Base-by-base conservation (phyloP, 2,888 invertebrate genomes). In the Nemoura dubitans region DNA sequence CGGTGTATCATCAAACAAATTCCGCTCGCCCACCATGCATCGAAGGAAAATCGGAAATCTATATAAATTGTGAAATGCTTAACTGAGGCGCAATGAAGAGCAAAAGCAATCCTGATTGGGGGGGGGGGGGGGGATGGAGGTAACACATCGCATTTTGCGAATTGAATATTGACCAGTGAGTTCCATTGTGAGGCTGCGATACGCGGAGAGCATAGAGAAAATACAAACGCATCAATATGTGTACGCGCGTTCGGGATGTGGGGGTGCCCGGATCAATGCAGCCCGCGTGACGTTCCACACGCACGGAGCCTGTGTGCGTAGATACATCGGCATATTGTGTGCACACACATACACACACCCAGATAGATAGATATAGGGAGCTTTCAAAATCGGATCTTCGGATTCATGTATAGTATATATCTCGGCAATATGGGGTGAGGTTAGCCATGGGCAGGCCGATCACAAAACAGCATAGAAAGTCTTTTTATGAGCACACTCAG, bases 361-460 rank as follows among this genome's bases (percentile, higher is more conserved):
- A n/a, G n/a, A n/a, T n/a, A n/a, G n/a, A n/a, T 36, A 10, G 5
- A 36, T 3, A 87, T 86, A 86, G 88, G 86, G 87, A 87, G 88
- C 88, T 87, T 87, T 88, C 87, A 88, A 88, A 88, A 88, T 88
- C 87, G 87, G 85, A 86, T 88, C 87, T 86, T 81, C 84, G 84
- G 85, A 86, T 84, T 87, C 85, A 84, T 86, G 86, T 85, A 82
- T 86, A 83, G 84, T 43, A 84, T 86, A 84, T 76, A 36, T 59
- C 16, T 21, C 59, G 59, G 59, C 59, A 59, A 59, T 59, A 59
- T 77, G 86, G 82, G 43, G 43, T 36, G 86, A 82, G 83, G 86
- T 59, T 59, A 21, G 59, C 59, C 16, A 59, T 59, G 14, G n/a
- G 59, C 59, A 59, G 21, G 43, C 43, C 43, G 77, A 83, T 83